phyloP scores from a whole-genome alignment of 2,888 invertebrate genomes.

The Prostheceraeus crozeri region DNA sequence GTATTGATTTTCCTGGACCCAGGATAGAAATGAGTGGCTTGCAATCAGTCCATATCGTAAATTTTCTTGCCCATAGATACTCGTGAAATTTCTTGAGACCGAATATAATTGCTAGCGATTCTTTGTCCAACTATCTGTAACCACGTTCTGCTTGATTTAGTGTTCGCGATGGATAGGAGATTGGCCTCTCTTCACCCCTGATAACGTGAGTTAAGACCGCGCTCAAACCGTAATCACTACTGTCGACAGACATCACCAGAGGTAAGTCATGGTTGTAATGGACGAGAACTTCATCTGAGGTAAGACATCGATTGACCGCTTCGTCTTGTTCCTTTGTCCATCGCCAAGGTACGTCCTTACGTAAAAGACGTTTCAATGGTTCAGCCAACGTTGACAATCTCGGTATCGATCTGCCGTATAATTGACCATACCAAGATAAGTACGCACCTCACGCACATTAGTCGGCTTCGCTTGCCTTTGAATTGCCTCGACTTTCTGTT shows the following conservation, averaged over 20 bases:
- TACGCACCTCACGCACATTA: conserved; percentile 31
- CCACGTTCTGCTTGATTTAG: conserved; percentile 1
- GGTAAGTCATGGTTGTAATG: conserved; percentile 14
- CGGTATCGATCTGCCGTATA: conserved; percentile 36
- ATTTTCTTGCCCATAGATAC: conserved; percentile 7
- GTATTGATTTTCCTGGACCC: conserved; percentile 14
- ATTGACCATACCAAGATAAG: conserved; percentile 40
- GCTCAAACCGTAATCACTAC: conserved; percentile 14
- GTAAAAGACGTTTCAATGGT: conserved; percentile 19
- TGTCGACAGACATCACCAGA: conserved; percentile 11
- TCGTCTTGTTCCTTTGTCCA: conserved; percentile 11
- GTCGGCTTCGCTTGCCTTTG: conserved; percentile 30
- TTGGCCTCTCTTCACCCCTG: conserved; percentile 2
- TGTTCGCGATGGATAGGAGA: not conserved
- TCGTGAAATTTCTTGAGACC: conserved; percentile 13
- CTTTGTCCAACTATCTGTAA: conserved; percentile 7
- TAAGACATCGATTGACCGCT: conserved; percentile 11
- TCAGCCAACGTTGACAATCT: conserved; percentile 31
- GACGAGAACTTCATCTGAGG: not conserved
- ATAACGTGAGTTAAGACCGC: conserved; percentile 5
- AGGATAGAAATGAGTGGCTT: conserved; percentile 10
- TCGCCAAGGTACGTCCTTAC: not conserved
- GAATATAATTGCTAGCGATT: conserved; percentile 21
- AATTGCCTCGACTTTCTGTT: conserved; percentile 39
- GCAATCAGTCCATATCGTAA: conserved; percentile 4